Base-by-base conservation (phyloP, 2,888 invertebrate genomes). In the Hydrotaea diabolus region DNA sequence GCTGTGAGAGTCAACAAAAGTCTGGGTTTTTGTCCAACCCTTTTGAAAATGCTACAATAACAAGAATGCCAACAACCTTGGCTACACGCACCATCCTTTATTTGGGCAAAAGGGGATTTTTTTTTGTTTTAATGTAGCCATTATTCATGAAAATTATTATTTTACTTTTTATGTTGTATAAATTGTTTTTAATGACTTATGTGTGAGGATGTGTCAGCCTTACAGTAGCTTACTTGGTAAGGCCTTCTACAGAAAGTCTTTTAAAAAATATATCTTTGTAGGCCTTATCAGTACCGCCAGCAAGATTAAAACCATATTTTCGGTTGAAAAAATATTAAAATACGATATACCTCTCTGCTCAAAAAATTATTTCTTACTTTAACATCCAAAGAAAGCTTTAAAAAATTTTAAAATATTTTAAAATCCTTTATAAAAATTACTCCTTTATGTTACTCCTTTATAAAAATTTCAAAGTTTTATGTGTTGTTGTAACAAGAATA, bases 91-190 rank as follows among this genome's bases (percentile, higher is more conserved):
- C 69, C 62, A 26, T n/a, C 39, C 53, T 26, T 31, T 31, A 57
- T 23, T 0, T 55, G 43, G 0, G 13, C 15, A 23, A n/a, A n/a
- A n/a, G n/a, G n/a, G n/a, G n/a, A 7, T 19, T 43, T 74, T 46
- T 69, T 77, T 55, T 36, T 36, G 15, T 55, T 77, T 77, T 31
- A 69, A 69, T 69, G 69, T 69, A 69, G 31, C 69, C 55, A 57
- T 69, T 57, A 59, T 59, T 77, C 23, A 59, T 71, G 23, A 57
- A 77, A 59, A 59, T 76, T 64, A 76, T 76, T 76, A 76, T 53
- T 76, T 36, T 66, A 23, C 31, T 66, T 55, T 69, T 69, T 69
- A 69, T 76, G 66, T 66, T 19, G 36, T 43, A 80, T 79, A n/a
- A 19, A 69, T 49, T 73, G 73, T 49, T 73, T 73, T 73, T 73